Conservation (phyloP, 1,140 invertebrate genomes). For the Saccostrea echinata region DNA sequence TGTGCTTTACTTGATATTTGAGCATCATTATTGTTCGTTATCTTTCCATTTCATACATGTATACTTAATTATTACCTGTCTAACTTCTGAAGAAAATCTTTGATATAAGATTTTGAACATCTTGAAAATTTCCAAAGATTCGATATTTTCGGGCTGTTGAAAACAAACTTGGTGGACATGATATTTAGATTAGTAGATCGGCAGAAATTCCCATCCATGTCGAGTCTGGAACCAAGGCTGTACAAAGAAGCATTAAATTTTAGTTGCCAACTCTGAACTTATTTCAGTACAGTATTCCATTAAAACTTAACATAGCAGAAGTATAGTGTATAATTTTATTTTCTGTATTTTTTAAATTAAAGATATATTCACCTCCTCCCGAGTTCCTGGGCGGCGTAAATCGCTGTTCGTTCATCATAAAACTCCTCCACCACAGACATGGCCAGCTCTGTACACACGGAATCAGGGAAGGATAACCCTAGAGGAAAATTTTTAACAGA, state of each 20-base stretch:
- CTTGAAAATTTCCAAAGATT: conserved; percentile 64
- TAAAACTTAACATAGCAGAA: not conserved
- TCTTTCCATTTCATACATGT: no score
- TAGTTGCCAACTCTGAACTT: not conserved
- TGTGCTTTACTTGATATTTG: no score
- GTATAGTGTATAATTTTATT: not conserved
- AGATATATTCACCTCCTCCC: conserved; percentile 33
- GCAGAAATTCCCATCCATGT: conserved; percentile 67
- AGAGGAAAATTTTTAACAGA: not conserved
- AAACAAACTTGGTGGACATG: conserved; percentile 62
- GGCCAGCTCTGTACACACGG: conserved; percentile 27
- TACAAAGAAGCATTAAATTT: not conserved
- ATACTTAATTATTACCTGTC: not conserved
- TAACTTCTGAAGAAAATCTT: conserved; percentile 51
- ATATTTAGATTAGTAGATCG: conserved; percentile 61
- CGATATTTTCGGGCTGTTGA: conserved; percentile 55
- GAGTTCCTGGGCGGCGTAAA: conserved; percentile 37
- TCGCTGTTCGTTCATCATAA: conserved; percentile 39
- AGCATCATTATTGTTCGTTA: no score
- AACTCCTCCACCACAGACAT: conserved; percentile 46
- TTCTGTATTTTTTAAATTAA: not conserved
- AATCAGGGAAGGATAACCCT: conserved; percentile 50
- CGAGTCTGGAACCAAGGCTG: conserved; percentile 62
- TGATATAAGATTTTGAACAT: conserved; percentile 62
- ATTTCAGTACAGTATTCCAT: not conserved